A percentile compares a stretch with the other conserved stretches of the same genome.
These are phyloP conservation scores for Leptinotarsa juncta DNA, from an alignment of 2,888 invertebrate species.

Conservation along the genomic window DNA sequence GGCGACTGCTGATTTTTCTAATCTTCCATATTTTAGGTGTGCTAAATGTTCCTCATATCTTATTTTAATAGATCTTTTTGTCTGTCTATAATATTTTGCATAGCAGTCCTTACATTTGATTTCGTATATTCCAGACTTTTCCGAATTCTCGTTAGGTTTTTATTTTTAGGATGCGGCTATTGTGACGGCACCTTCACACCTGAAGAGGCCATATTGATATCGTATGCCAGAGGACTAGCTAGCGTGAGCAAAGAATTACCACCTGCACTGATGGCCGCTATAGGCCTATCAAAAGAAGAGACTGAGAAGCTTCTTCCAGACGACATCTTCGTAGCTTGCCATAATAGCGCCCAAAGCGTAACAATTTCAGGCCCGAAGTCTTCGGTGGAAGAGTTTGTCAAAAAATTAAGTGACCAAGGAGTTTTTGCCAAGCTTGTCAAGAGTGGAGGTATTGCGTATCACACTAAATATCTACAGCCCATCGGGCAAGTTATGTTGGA, in stretches of 20 bases:
- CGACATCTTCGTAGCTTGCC: constrained; percentile 87
- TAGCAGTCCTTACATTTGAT: too few relatives aligned
- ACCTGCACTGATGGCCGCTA: constrained; percentile 71
- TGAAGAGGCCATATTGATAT: constrained; percentile 71
- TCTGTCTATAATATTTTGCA: too few relatives aligned
- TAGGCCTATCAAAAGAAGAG: constrained; percentile 67
- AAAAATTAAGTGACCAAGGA: constrained; percentile 73
- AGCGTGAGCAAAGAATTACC: constrained; percentile 59
- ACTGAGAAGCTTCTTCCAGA: constrained; percentile 74
- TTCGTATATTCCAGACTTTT: too few relatives aligned
- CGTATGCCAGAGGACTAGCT: constrained; percentile 70
- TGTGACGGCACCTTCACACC: constrained; percentile 73
- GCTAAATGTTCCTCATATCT: too few relatives aligned
- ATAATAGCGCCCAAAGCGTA: constrained; percentile 86
- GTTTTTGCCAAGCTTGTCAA: constrained; percentile 83
- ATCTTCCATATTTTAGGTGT: too few relatives aligned
- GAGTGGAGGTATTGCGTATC: constrained; percentile 85
- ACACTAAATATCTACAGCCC: constrained; percentile 80
- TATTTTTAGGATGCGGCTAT: constrained; percentile 70
- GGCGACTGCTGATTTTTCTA: too few relatives aligned
- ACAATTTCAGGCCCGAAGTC: constrained; percentile 91
- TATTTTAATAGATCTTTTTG: too few relatives aligned
- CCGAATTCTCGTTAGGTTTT: background rate
- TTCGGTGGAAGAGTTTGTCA: constrained; percentile 75
- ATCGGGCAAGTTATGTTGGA: constrained; percentile 72